A percentile compares a stretch with the other conserved stretches of the same genome.
These are phyloP conservation scores for Dysidea cf. avara DNA, from an alignment of 37 sponge, comb jelly and placozoan species.

Conservation along the genomic window DNA sequence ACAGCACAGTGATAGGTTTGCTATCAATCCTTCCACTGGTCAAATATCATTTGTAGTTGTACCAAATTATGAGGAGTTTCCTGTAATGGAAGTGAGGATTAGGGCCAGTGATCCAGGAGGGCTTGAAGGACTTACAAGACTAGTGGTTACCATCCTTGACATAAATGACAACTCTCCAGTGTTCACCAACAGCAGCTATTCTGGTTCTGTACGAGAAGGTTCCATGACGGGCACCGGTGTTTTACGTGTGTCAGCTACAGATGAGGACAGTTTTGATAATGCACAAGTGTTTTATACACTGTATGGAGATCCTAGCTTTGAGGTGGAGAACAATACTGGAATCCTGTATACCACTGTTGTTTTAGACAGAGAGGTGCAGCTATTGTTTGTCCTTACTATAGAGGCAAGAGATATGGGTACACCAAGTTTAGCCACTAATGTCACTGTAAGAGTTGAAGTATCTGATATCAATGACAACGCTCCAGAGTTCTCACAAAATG, in stretches of 20 bases:
- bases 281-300: slow-evolving; percentile 5
- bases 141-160: slow-evolving; percentile 46
- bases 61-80: slow-evolving; percentile 48
- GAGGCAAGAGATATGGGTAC: slow-evolving; percentile 32
- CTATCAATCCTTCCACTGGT: slow-evolving; percentile 52
- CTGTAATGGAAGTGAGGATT: slow-evolving; percentile 28
- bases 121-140: slow-evolving; percentile 13
- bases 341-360: slow-evolving; percentile 13
- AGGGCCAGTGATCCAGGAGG: slow-evolving; percentile 44
- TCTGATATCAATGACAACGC: slow-evolving; percentile 54
- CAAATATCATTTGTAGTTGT: slow-evolving; percentile 33
- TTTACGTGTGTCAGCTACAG: slow-evolving; percentile 17
- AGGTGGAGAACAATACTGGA: slow-evolving; percentile 33
- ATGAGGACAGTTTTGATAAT: slow-evolving; percentile 10
- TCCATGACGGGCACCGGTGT: slow-evolving; percentile 2
- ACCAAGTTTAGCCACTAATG: not conserved
- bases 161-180: slow-evolving; percentile 64
- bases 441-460: slow-evolving; percentile 43
- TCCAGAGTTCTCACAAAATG: slow-evolving; percentile 30
- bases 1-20: slow-evolving; percentile 15
- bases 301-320: slow-evolving; percentile 2
- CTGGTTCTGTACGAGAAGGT: slow-evolving; percentile 22
- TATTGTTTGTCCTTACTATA: slow-evolving; percentile 35
- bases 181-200: slow-evolving; percentile 20
- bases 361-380: slow-evolving; percentile 53